Conservation (phyloP, 1,140 invertebrate species). For the Acromyrmex charruanus region DNA sequence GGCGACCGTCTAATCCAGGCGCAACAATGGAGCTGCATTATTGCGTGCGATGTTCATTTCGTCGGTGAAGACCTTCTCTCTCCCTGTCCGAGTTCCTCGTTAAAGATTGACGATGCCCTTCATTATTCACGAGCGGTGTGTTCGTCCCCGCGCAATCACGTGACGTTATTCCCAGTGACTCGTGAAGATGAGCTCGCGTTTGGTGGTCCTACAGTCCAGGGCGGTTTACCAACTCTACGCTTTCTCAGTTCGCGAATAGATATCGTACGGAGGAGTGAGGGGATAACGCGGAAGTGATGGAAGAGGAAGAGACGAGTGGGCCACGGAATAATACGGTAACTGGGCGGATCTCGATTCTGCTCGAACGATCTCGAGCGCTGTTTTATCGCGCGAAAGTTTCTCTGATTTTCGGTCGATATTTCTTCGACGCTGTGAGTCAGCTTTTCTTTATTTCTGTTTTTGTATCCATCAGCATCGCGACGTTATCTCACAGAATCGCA, state of each 20-base stretch:
- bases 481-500: slow-evolving; percentile 5
- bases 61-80: slow-evolving; percentile 10
- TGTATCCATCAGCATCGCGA: neutral
- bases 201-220: neutral
- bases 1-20: slow-evolving; percentile 39
- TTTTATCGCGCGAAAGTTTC: slow-evolving; percentile 37
- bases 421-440: slow-evolving; percentile 3
- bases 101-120: slow-evolving; percentile 53
- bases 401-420: slow-evolving; percentile 1
- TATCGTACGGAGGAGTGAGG: neutral
- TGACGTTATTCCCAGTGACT: slow-evolving; percentile 52
- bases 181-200: slow-evolving; percentile 5
- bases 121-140: slow-evolving; percentile 52
- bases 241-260: neutral
- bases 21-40: slow-evolving; percentile 54
- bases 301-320: neutral
- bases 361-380: neutral
- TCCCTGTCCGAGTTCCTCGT: slow-evolving; percentile 22
- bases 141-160: slow-evolving; percentile 44
- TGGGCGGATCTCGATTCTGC: slow-evolving; percentile 27
- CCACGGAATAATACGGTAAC: slow-evolving; percentile 8
- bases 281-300: neutral
- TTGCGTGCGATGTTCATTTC: slow-evolving; percentile 53
- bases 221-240: neutral
- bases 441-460: neutral